These are phyloP conservation scores for Trachelus iudaicus DNA, from an alignment of 2,888 invertebrate genomes.

Conservation along the genomic window DNA sequence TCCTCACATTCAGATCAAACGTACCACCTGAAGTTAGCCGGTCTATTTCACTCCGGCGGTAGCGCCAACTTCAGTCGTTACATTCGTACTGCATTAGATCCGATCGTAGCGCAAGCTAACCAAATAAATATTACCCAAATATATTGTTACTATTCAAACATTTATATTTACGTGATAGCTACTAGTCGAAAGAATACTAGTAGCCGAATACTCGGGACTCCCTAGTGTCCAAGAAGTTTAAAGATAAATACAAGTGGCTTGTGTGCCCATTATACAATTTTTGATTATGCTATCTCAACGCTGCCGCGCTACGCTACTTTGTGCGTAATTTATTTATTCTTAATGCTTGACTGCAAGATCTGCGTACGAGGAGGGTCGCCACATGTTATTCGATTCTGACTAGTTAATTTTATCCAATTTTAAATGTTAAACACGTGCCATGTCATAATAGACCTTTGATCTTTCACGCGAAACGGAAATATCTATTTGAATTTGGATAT, in stretches of 20 bases:
- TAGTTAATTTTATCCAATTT: not conserved
- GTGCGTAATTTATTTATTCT: not conserved
- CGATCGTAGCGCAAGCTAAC: not conserved
- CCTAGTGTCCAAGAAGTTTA: not conserved
- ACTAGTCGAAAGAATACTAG: not conserved
- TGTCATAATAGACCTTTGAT: not conserved
- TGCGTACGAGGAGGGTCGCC: not conserved
- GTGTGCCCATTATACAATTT: not conserved
- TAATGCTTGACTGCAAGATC: not conserved
- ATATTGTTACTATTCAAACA: not conserved
- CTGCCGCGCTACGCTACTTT: not conserved
- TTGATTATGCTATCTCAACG: not conserved
- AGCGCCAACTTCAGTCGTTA: no score
- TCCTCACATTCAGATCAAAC: no score
- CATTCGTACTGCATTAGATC: no score
- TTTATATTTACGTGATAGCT: not conserved
- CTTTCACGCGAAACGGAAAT: not conserved
- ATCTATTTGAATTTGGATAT: not conserved
- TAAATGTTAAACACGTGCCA: not conserved
- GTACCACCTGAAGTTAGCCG: no score
- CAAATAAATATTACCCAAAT: not conserved
- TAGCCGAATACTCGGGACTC: not conserved
- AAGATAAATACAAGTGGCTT: not conserved
- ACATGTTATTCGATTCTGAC: not conserved
- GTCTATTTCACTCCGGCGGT: no score